Conservation (phyloP, 2,797 vertebrate species). For the Xiphorhynchus erythropygius region DNA sequence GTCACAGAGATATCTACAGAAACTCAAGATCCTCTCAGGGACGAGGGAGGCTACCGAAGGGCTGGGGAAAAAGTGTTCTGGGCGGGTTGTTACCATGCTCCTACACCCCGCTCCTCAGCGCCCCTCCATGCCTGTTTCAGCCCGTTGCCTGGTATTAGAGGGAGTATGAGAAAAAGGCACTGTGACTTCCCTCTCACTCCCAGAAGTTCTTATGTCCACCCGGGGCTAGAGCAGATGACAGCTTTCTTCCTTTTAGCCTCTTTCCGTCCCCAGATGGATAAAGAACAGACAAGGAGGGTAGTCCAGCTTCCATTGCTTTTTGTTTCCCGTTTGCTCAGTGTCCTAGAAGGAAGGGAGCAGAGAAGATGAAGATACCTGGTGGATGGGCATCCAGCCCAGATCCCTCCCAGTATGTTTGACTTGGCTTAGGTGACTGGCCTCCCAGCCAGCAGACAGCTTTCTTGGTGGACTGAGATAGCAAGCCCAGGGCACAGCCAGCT, state of each 20-base stretch:
- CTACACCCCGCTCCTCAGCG: accelerated
- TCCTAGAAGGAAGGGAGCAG: background rate
- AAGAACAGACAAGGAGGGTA: background rate
- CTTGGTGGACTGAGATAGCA: background rate
- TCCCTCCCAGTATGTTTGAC: background rate
- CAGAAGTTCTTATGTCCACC: background rate
- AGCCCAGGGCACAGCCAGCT: background rate
- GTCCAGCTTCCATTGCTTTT: accelerated
- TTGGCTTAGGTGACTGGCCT: background rate
- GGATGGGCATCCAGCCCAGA: accelerated
- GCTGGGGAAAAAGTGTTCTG: accelerated
- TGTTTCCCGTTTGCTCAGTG: background rate
- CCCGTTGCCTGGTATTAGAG: background rate
- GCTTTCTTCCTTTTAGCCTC: background rate
- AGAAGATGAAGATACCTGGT: accelerated
- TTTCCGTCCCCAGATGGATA: background rate
- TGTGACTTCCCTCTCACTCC: background rate
- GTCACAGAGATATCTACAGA: background rate
- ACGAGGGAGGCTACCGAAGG: accelerated
- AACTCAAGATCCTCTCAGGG: background rate
- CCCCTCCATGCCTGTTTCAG: accelerated
- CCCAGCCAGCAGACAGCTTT: background rate
- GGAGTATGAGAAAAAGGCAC: background rate
- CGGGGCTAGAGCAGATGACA: accelerated
- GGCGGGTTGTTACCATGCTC: accelerated